Evolutionary conservation across 2,888 invertebrate genomes (phyloP), one percentile per base, ranked within the genome.

Genomic region (Stegana nigrithorax): DNA sequence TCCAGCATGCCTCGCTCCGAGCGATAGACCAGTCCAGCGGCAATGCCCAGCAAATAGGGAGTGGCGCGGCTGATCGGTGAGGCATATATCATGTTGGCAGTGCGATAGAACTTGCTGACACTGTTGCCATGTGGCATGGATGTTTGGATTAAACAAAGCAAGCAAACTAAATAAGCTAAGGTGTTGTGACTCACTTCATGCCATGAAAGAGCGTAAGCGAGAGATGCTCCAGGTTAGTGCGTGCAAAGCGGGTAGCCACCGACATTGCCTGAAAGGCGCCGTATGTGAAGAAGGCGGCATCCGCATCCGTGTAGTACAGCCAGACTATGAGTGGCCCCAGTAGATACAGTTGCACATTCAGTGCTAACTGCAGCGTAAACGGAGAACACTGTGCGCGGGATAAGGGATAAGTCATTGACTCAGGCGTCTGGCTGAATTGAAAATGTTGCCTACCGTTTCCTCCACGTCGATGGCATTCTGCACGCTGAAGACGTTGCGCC

Each of bases 301-400:
- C 85, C 0, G 88, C 87, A 65, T 88, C 88, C 7, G 87, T 87
- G 64, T 89, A 88, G 64, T 90, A 85, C 2, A 90, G 84, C 88
- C 91, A 91, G 0, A 92, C 88, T 1, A 92, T 80, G 3, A 91
- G 78, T 0, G 92, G 90, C 14, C 90, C 89, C 3, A 91, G 70
- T 55, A 91, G 83, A 8, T 91, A 91, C 8, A 93, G 86, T 81
- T 93, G 93, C 88, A 92, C 89, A 77, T 93, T 92, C 71, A 93
- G 77, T 0, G 92, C 92, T 67, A 92, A 80, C 73, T 92, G 92
- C 78, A 93, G 91, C 0, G 92, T 91, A 84, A 92, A 91, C 1
- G 92, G 90, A 21, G 92, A 92, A 75, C 93, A 93, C 93, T 93
- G 83, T 85, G 5, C 5, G 14, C 10, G 5, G n/a, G 5, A 39